Evolutionary conservation across 2,797 vertebrate genomes (phyloP).

Genomic region (Poeciliopsis presidionis): DNA sequence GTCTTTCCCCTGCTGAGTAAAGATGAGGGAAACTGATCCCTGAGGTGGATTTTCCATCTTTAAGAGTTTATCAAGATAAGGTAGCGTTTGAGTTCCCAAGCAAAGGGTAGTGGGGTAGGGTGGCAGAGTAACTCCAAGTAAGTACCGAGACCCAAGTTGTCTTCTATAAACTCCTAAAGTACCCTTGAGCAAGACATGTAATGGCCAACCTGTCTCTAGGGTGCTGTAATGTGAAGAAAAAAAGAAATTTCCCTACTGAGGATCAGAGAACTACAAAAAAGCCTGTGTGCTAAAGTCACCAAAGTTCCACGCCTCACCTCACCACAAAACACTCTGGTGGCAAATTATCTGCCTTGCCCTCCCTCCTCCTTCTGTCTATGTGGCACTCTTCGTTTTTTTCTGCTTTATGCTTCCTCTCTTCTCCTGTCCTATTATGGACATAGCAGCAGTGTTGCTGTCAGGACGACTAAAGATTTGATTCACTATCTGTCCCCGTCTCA

Average conservation of each 20-base stretch:
- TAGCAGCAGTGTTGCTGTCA: constrained; percentile 68
- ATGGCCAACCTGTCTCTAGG: constrained; percentile 37
- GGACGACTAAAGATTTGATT: constrained; percentile 72
- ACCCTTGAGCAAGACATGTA: constrained; percentile 63
- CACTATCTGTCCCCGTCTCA: constrained; percentile 65
- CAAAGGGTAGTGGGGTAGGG: constrained; percentile 16
- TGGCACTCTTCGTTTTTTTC: constrained; percentile 68
- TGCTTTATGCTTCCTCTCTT: constrained; percentile 61
- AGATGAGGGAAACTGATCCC: constrained; percentile 23
- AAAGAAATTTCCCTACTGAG: constrained; percentile 41
- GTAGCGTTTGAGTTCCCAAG: constrained; percentile 25
- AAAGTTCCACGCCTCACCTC: constrained; percentile 68
- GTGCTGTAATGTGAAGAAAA: constrained; percentile 46
- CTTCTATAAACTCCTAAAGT: constrained; percentile 44
- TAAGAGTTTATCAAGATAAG: constrained; percentile 50
- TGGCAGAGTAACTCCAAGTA: constrained; percentile 42
- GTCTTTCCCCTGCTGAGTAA: constrained; percentile 5
- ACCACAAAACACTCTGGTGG: constrained; percentile 71
- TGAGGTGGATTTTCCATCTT: constrained; percentile 17
- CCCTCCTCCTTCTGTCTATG: constrained; percentile 69
- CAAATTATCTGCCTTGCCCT: constrained; percentile 62
- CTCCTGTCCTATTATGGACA: constrained; percentile 80
- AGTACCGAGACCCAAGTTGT: constrained; percentile 39
- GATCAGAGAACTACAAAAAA: constrained; percentile 60
- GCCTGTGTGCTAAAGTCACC: constrained; percentile 64